Evolutionary conservation across 1,140 invertebrate genomes (phyloP).

Genomic region (Hypsibius dujardini): DNA sequence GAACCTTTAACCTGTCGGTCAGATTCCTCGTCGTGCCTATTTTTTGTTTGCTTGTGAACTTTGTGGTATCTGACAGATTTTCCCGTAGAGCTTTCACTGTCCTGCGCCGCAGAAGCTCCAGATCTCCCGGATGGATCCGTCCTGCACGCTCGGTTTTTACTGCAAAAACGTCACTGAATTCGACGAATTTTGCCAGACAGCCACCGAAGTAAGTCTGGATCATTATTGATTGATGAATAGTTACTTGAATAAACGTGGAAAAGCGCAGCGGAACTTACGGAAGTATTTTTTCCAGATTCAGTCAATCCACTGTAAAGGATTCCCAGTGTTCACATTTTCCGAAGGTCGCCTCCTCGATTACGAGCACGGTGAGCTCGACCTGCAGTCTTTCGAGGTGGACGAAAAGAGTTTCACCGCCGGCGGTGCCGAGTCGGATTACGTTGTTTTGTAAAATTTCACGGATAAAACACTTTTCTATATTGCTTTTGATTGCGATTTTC

Average conservation of each 20-base stretch:
- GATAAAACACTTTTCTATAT: neutral
- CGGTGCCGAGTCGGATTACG: neutral
- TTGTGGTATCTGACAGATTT: constrained; percentile 19
- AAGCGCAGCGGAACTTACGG: too few species aligned
- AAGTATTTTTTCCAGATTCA: constrained; percentile 7
- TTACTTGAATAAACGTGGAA: too few species aligned
- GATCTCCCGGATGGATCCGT: constrained; percentile 76
- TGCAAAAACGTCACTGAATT: constrained; percentile 56
- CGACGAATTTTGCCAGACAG: constrained; percentile 41
- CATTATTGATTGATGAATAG: too few species aligned
- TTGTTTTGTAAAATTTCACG: neutral
- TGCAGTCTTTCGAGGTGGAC: neutral
- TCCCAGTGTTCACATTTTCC: constrained; percentile 2
- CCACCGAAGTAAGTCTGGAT: neutral
- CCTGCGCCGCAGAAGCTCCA: constrained; percentile 65
- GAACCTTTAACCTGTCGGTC: constrained; percentile 32
- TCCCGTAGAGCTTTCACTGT: constrained; percentile 56
- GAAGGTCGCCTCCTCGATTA: neutral
- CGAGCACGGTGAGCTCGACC: neutral
- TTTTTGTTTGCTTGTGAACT: constrained; percentile 14
- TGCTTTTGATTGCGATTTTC: neutral
- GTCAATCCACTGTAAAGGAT: neutral
- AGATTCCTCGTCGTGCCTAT: constrained; percentile 17
- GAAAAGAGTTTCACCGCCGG: neutral
- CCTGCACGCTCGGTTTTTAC: constrained; percentile 75